These are phyloP conservation scores for Morus bassanus DNA, from an alignment of 2,797 vertebrate species.

Conservation along the genomic window DNA sequence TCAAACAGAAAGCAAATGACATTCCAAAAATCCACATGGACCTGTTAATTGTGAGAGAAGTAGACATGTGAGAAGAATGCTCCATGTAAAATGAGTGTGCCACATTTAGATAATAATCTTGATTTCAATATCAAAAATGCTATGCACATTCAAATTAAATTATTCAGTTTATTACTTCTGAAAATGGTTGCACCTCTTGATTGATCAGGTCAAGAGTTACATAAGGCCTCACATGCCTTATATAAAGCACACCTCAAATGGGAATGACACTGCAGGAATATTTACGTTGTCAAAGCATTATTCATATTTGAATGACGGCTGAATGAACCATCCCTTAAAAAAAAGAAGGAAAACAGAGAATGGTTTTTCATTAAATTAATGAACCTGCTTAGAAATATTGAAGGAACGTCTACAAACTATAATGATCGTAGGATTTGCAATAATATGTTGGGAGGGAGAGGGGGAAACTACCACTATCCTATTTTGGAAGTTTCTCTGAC, in stretches of 20 bases:
- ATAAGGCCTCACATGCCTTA: background rate
- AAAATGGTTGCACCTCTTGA: background rate
- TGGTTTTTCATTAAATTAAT: background rate
- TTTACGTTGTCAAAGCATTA: background rate
- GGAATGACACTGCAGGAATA: background rate
- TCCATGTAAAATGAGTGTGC: background rate
- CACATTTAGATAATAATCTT: background rate
- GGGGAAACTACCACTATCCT: fast-evolving
- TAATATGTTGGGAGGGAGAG: no score
- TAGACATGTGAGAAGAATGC: background rate
- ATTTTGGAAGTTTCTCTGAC: background rate
- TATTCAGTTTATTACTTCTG: background rate
- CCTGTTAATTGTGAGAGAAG: background rate
- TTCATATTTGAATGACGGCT: background rate
- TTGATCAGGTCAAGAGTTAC: background rate
- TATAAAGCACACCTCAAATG: background rate
- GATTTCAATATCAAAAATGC: background rate
- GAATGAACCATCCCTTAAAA: background rate
- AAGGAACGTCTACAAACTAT: background rate
- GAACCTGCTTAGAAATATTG: background rate
- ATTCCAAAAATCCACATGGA: background rate
- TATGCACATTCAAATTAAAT: background rate
- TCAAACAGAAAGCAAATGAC: background rate
- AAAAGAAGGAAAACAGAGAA: background rate
- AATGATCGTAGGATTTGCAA: background rate